Evolutionary conservation across 1,140 invertebrate species (phyloP).

Genomic region (Drosophila ercepeae): DNA sequence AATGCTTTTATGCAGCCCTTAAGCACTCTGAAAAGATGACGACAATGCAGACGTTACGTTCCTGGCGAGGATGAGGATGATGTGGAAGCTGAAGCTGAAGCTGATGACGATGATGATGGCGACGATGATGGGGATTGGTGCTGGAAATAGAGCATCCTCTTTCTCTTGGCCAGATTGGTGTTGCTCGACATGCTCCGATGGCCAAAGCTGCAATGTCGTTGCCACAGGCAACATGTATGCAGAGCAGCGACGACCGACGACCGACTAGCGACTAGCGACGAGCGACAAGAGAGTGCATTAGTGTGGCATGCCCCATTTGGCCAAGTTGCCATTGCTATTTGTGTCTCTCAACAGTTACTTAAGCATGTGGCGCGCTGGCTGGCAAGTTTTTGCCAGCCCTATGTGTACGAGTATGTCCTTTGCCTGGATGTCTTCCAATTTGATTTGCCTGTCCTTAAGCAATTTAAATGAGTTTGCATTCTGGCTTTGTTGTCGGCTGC

Average conservation of each 20-base stretch:
- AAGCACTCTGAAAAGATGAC: constrained; percentile 81
- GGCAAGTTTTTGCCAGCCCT: constrained; percentile 11
- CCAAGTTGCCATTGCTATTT: constrained; percentile 23
- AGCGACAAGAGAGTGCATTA: constrained; percentile 13
- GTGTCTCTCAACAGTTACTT: constrained; percentile 40
- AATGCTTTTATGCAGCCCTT: constrained; percentile 82
- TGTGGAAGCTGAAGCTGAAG: constrained; percentile 8
- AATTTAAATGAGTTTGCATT: constrained; percentile 76
- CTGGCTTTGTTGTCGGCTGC: constrained; percentile 45
- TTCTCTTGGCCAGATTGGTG: constrained; percentile 62
- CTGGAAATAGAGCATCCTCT: constrained; percentile 19
- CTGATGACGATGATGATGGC: background rate
- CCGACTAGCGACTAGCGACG: no score
- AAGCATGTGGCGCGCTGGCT: constrained; percentile 35
- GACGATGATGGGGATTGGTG: constrained; percentile 1
- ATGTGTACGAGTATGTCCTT: constrained; percentile 23
- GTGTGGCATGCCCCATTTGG: constrained; percentile 60
- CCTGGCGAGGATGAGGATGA: constrained; percentile 25
- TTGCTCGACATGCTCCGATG: constrained; percentile 69
- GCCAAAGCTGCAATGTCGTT: constrained; percentile 59
- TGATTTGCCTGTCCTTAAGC: constrained; percentile 65
- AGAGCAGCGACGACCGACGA: constrained; percentile 7
- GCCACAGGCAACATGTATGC: constrained; percentile 64
- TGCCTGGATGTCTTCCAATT: constrained; percentile 58
- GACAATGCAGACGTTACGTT: constrained; percentile 45